These are phyloP conservation scores for Dynastes grantii DNA, from an alignment of 2,888 invertebrate species.

Conservation along the genomic window DNA sequence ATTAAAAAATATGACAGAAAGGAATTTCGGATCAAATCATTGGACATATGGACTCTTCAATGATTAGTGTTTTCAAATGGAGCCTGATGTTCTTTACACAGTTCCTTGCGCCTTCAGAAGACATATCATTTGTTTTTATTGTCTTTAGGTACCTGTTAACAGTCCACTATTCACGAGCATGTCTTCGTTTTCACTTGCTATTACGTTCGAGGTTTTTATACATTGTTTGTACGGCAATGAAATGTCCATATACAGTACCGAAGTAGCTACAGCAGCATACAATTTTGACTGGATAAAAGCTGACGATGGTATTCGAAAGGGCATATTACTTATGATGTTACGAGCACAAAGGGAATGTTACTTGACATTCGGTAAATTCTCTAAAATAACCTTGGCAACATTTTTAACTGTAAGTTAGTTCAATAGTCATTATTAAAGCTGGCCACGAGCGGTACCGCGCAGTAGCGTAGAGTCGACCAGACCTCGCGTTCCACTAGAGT, in stretches of 20 bases:
- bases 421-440: no score
- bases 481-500: no score
- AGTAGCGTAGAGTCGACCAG: no score
- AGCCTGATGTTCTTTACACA: no score
- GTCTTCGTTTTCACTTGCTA: slow-evolving; percentile 55
- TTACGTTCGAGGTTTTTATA: slow-evolving; percentile 57
- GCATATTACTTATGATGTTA: slow-evolving; percentile 69
- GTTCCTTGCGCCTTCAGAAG: no score
- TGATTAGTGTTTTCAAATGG: no score
- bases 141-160: slow-evolving; percentile 50
- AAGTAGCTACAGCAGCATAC: slow-evolving; percentile 58
- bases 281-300: slow-evolving; percentile 58
- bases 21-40: no score
- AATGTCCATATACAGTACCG: slow-evolving; percentile 56
- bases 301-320: slow-evolving; percentile 56
- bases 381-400: slow-evolving; percentile 71
- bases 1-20: not conserved
- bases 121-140: not conserved
- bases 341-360: slow-evolving; percentile 71
- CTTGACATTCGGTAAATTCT: slow-evolving; percentile 72
- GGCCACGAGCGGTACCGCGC: no score
- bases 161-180: slow-evolving; percentile 55
- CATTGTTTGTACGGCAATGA: slow-evolving; percentile 60
- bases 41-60: no score
- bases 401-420: slow-evolving; percentile 67